Base-by-base conservation (phyloP, 1,140 invertebrate species). In the Listronotus oregonensis region DNA sequence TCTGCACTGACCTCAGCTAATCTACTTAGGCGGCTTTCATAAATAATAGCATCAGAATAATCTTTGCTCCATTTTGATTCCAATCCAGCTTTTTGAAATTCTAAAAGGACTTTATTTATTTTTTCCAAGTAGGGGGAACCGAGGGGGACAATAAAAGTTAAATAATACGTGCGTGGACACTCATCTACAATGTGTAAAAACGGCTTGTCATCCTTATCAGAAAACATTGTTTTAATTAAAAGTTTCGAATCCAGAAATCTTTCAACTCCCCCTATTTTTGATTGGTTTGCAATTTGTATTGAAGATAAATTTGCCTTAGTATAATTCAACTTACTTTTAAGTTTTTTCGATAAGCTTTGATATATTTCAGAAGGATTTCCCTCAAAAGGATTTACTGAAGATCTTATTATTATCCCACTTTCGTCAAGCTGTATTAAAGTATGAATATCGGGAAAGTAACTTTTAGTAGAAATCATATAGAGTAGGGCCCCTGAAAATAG, bases 171-270 rank as follows among this genome's bases (percentile, higher is more conserved):
- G 11, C 44, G 49, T 3, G 70, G 67, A 58, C 71, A 73, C 49
- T 75, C 71, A 9, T 51, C 21, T n/a, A 75, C 66, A 15, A 75
- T 54, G 57, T 75, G 73, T 40, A 75, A 57, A 14, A 70, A 18
- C 18, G 54, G 46, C 10, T 32, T 31, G 11, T 44, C 44, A 31
- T 57, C 27, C 27, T 58, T 52, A 32, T 65, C 55, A 10, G 63
- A 31, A 50, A 18, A 65, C 14, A 42, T 27, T 7, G 63, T 65
- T 43, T 49, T 14, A 21, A 65, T 65, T 11, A 51, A n/a, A 1
- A 65, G 11, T 17, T 51, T 21, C 3, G 21, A 18, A 40, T 65
- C 63, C 3, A 40, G n/a, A 8, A 15, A 40, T 42, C 63, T 27
- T 51, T 58, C 63, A 34, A 65, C 15, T 12, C 52, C 63, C 32